A percentile compares a stretch with the other conserved stretches of the same genome.
Conservation (phyloP, 2,888 invertebrate species). For the Automeris io region DNA sequence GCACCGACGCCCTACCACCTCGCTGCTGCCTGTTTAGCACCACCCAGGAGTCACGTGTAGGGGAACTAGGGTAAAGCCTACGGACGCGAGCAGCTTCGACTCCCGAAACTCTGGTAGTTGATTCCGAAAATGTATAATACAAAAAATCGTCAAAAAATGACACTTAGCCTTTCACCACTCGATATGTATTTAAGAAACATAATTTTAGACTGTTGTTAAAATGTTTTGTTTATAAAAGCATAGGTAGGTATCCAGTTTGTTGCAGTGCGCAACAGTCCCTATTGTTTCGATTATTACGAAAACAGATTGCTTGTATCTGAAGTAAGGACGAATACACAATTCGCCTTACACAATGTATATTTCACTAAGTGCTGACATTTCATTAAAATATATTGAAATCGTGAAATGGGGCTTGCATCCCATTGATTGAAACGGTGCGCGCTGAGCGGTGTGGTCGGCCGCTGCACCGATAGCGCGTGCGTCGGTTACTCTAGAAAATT, state of each 20-base stretch:
- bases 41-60: too few species aligned
- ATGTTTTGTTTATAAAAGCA: too few species aligned
- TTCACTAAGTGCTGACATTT: conserved; percentile 72
- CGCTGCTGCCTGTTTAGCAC: too few species aligned
- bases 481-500: conserved; percentile 50
- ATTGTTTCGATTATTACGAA: conserved; percentile 36
- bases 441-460: conserved; percentile 20
- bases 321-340: conserved; percentile 34
- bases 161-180: too few species aligned
- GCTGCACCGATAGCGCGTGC: conserved; percentile 55
- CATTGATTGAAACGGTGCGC: conserved; percentile 59
- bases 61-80: too few species aligned
- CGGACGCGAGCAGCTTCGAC: too few species aligned
- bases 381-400: conserved; percentile 74
- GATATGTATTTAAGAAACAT: too few species aligned
- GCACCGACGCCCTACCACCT: too few species aligned
- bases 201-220: too few species aligned
- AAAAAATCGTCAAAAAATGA: too few species aligned
- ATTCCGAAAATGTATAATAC: too few species aligned
- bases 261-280: conserved; percentile 20
- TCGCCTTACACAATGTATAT: conserved; percentile 58
- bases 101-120: too few species aligned
- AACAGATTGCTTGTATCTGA: conserved; percentile 30
- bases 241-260: conserved; percentile 9
- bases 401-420: conserved; percentile 69